Evolutionary conservation across 1,140 invertebrate species (phyloP), one percentile per base, ranked within the genome.

Genomic region (Magallana ariakensis): DNA sequence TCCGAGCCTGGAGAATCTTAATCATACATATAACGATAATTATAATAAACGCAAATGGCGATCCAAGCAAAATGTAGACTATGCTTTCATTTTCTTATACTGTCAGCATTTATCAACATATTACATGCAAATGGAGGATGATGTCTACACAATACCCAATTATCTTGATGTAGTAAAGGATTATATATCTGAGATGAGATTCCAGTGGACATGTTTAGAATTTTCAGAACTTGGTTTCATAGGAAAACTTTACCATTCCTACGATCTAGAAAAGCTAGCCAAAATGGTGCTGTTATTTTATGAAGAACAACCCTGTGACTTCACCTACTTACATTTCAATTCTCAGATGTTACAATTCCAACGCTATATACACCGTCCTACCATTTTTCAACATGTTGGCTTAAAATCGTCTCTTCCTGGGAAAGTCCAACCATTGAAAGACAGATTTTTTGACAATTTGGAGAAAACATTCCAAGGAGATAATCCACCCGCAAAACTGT

Each of bases 351-450:
- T 87, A 33, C 91, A 92, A 80, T 75, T 85, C 19, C 26, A 86
- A n/a, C 86, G 89, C 33, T 82, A 81, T 1, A 87, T 93, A 15
- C 85, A 90, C 9, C 89, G 88, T 75, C 94, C 94, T 0, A 93
- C 93, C 3, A 89, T 95, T 6, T 95, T 95, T 87, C 94, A 95
- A 87, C 94, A 95, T 84, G 87, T 92, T 56, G 94, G 94, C 9
- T 86, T 92, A 13, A 91, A 93, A 62, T 95, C 94, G 10, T 93
- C 93, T 22, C 89, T 93, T 0, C 97, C 97, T 94, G 98, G 98
- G 87, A 99, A 99, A 96, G 97, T 99, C 80, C 98, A 99, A 93
- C 98, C 98, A 94, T 95, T 99, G 0, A 98, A 98, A 96, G 98
- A 92, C 70, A 87, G 87, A 16, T 91, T 80, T 87, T 92, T 92